These are phyloP conservation scores for Solenopsis fugax DNA, from an alignment of 1,140 invertebrate species.

Conservation along the genomic window DNA sequence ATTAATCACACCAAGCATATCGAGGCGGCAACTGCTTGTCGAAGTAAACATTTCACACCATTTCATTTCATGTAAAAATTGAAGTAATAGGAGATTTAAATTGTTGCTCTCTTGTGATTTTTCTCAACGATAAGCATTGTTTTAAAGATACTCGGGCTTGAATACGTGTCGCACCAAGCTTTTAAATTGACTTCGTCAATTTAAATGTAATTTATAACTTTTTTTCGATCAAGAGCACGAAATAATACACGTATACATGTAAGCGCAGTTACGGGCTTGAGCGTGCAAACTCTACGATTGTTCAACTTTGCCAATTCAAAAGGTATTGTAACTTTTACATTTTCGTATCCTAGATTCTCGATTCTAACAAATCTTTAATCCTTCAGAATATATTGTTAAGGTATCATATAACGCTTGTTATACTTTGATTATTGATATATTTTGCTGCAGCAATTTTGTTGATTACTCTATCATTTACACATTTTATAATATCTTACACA, in stretches of 20 bases:
- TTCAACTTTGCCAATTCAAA: slow-evolving; percentile 9
- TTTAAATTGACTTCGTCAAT: slow-evolving; percentile 2
- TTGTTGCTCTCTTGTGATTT: not conserved
- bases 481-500: no score
- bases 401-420: not conserved
- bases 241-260: slow-evolving; percentile 21
- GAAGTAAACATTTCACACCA: not conserved
- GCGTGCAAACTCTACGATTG: slow-evolving; percentile 8
- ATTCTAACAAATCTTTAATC: not conserved
- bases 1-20: not conserved
- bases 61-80: not conserved
- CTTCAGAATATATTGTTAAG: not conserved
- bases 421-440: no score
- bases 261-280: slow-evolving; percentile 3
- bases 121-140: not conserved
- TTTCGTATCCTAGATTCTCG: slow-evolving; percentile 5
- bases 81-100: not conserved
- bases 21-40: not conserved
- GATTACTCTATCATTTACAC: no score
- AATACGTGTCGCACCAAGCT: not conserved
- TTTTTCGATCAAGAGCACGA: not conserved
- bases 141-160: not conserved
- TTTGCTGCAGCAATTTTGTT: no score
- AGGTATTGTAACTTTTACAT: not conserved
- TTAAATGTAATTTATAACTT: not conserved